These are phyloP conservation scores for Misgurnus anguillicaudatus DNA, from an alignment of 2,113 vertebrate species.

Conservation along the genomic window DNA sequence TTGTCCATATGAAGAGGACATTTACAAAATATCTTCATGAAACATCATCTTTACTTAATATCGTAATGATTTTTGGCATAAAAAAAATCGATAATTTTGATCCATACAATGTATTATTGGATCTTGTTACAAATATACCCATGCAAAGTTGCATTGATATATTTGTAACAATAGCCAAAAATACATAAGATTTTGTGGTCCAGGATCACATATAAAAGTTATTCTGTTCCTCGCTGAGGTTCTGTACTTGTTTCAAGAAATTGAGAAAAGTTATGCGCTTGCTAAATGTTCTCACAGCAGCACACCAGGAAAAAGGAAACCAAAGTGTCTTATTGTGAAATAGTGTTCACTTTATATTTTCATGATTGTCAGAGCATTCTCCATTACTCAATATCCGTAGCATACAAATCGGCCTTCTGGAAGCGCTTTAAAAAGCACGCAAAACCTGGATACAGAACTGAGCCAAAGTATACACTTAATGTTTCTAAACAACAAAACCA, in stretches of 20 bases:
- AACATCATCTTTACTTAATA: too few relatives aligned
- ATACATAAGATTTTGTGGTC: too few relatives aligned
- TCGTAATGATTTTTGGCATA: too few relatives aligned
- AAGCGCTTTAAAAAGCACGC: slow-evolving; percentile 60
- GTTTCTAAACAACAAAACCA: slow-evolving; percentile 68
- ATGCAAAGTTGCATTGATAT: too few relatives aligned
- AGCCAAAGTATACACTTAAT: slow-evolving; percentile 74
- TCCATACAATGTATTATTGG: too few relatives aligned
- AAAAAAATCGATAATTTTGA: too few relatives aligned
- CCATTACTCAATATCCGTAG: slow-evolving; percentile 58
- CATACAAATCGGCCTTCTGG: slow-evolving; percentile 63
- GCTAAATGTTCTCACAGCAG: slow-evolving; percentile 41
- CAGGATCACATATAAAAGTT: too few relatives aligned
- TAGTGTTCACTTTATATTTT: slow-evolving; percentile 11
- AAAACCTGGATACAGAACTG: slow-evolving; percentile 56
- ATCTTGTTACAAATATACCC: too few relatives aligned
- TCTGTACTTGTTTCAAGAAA: slow-evolving; percentile 15
- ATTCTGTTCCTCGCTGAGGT: background rate
- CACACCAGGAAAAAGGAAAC: slow-evolving; percentile 23
- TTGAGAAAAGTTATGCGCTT: slow-evolving; percentile 3
- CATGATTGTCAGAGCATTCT: slow-evolving; percentile 42
- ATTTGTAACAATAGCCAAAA: too few relatives aligned
- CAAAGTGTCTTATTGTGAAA: slow-evolving; percentile 31
- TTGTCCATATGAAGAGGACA: too few relatives aligned
- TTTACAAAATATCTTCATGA: too few relatives aligned